Evolutionary conservation across 1,140 invertebrate genomes (phyloP).

Genomic region (Marisa cornuarietis): DNA sequence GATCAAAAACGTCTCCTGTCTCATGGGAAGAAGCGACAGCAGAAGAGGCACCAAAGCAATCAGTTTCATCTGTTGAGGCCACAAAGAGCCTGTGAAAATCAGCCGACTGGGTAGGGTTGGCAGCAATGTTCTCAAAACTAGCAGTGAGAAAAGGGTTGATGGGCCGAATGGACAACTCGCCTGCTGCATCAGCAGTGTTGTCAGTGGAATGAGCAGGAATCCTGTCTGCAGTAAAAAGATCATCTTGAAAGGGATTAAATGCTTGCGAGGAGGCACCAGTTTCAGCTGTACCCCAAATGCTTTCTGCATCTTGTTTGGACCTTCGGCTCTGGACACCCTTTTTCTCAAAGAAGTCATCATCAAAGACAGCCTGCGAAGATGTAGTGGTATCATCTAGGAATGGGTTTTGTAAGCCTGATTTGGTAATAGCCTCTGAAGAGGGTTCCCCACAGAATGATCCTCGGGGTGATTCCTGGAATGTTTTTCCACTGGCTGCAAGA

Average conservation of each 20-base stretch:
- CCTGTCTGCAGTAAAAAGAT: slow-evolving; percentile 45
- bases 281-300: slow-evolving; percentile 29
- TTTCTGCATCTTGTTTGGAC: slow-evolving; percentile 23
- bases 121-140: slow-evolving; percentile 40
- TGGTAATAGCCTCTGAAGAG: not conserved
- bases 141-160: slow-evolving; percentile 49
- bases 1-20: slow-evolving; percentile 23
- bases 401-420: slow-evolving; percentile 18
- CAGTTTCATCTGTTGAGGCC: slow-evolving; percentile 11
- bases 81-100: slow-evolving; percentile 26
- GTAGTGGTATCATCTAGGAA: slow-evolving; percentile 16
- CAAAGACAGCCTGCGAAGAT: slow-evolving; percentile 33
- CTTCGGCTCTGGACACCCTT: slow-evolving; percentile 3
- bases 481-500: too few species aligned
- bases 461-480: too few species aligned
- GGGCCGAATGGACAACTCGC: slow-evolving; percentile 2
- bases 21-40: slow-evolving; percentile 1
- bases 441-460: slow-evolving; percentile 8
- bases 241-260: slow-evolving; percentile 57
- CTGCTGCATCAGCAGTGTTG: slow-evolving; percentile 9
- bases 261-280: slow-evolving; percentile 9
- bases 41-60: slow-evolving; percentile 2
- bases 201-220: slow-evolving; percentile 19
- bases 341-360: slow-evolving; percentile 53
- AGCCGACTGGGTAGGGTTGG: slow-evolving; percentile 17